phyloP scores from a whole-genome alignment of 1,140 invertebrate species.

The Hetaerina americana region DNA sequence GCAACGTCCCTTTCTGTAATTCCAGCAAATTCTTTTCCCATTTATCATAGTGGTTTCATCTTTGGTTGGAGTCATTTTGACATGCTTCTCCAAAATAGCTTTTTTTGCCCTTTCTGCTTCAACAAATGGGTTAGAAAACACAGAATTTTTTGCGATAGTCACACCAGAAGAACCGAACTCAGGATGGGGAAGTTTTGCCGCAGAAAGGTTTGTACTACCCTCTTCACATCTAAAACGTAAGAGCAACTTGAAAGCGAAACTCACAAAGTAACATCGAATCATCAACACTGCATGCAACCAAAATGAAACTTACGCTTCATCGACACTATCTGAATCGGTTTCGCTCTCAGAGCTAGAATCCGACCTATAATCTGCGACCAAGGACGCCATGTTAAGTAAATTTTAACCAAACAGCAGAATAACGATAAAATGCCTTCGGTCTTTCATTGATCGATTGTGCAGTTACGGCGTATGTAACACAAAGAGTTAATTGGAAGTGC shows the following conservation, averaged over 20 bases:
- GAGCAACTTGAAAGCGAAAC: neutral
- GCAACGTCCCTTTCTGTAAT: slow-evolving; percentile 80
- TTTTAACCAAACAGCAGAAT: too few relatives aligned
- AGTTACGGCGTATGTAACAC: too few relatives aligned
- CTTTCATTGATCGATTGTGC: too few relatives aligned
- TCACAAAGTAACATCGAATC: neutral
- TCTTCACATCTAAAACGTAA: neutral
- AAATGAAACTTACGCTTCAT: slow-evolving; percentile 18
- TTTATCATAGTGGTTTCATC: slow-evolving; percentile 61
- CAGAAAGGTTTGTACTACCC: neutral
- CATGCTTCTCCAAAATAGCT: slow-evolving; percentile 80
- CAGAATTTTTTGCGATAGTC: slow-evolving; percentile 37
- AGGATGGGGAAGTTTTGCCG: slow-evolving; percentile 14
- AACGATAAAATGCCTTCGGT: too few relatives aligned
- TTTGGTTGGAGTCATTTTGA: slow-evolving; percentile 75
- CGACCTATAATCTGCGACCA: slow-evolving; percentile 46
- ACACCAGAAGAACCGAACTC: slow-evolving; percentile 10
- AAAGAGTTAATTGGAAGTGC: too few relatives aligned
- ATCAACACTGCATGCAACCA: neutral
- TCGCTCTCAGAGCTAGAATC: slow-evolving; percentile 28
- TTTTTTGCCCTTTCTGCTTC: slow-evolving; percentile 77
- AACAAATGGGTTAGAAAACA: slow-evolving; percentile 82
- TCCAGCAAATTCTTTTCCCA: slow-evolving; percentile 85
- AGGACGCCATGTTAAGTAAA: slow-evolving; percentile 37
- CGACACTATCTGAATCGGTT: slow-evolving; percentile 25